Conservation (phyloP, 1,140 invertebrate genomes). For the Littorina saxatilis region DNA sequence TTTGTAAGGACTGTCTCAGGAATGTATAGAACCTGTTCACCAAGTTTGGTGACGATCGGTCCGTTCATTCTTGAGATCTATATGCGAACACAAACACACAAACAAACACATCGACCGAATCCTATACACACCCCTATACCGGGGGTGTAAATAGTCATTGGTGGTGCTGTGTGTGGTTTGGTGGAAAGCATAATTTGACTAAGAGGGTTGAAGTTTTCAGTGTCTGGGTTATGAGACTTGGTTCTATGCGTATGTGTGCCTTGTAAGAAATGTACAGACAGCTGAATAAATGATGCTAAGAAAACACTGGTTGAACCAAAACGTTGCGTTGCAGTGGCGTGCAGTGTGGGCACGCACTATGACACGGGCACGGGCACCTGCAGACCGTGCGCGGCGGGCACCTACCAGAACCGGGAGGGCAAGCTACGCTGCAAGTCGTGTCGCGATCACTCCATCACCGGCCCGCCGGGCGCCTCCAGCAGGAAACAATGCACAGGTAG, state of each 20-base stretch:
- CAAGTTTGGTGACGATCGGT: no score
- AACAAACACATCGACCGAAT: no score
- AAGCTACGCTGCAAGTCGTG: constrained; percentile 92
- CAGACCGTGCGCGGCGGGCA: constrained; percentile 89
- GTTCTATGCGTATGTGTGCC: not conserved
- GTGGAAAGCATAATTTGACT: no score
- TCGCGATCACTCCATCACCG: constrained; percentile 82
- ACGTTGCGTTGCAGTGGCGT: constrained; percentile 84
- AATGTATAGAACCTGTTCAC: no score
- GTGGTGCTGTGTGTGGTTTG: no score
- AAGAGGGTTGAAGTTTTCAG: no score
- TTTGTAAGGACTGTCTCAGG: no score
- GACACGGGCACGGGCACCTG: constrained; percentile 86
- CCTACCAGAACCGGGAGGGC: constrained; percentile 95
- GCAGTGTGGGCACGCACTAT: constrained; percentile 93
- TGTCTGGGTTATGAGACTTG: not conserved
- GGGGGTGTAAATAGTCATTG: no score
- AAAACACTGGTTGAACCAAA: not conserved
- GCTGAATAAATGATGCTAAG: not conserved
- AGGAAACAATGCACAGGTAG: constrained; percentile 90
- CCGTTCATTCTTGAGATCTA: no score
- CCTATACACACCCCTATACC: no score
- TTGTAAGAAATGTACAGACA: not conserved
- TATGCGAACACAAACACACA: no score
- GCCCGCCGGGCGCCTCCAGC: constrained; percentile 81